phyloP scores from a whole-genome alignment of 2,113 vertebrate species.

The Macroglossus sobrinus region DNA sequence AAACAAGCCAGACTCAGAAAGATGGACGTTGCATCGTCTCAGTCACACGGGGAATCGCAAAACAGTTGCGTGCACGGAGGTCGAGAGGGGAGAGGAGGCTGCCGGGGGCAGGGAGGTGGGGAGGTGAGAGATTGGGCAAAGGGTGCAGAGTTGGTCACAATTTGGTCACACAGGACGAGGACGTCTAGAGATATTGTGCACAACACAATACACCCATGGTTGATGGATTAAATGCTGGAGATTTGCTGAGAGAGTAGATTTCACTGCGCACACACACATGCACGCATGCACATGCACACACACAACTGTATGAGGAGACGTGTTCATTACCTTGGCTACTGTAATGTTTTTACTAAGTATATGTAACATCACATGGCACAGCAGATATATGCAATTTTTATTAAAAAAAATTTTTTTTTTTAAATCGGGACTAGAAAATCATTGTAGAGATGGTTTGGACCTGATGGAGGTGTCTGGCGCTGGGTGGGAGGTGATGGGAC shows the following conservation, averaged over 20 bases:
- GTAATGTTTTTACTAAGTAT: neutral
- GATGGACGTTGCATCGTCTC: neutral
- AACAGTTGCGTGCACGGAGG: neutral
- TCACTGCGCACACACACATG: neutral
- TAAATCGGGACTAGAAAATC: no score
- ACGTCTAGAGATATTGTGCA: accelerated
- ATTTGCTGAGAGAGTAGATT: neutral
- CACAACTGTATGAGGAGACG: neutral
- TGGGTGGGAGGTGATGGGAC: no score
- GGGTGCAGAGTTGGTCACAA: neutral
- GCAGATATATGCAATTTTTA: neutral
- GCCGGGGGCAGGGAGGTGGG: neutral
- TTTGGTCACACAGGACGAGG: neutral
- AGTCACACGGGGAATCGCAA: neutral
- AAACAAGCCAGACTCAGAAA: neutral
- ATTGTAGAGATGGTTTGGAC: neutral
- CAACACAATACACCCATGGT: no score
- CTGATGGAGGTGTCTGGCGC: neutral
- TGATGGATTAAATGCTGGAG: neutral
- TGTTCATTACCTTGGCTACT: neutral
- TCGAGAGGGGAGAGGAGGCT: neutral
- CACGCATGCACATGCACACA: neutral
- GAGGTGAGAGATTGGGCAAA: neutral
- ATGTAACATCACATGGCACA: neutral
- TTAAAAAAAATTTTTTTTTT: neutral